A percentile compares a stretch with the other conserved stretches of the same genome.
phyloP scores from a whole-genome alignment of 2,113 vertebrate genomes.

The Platanista minor region DNA sequence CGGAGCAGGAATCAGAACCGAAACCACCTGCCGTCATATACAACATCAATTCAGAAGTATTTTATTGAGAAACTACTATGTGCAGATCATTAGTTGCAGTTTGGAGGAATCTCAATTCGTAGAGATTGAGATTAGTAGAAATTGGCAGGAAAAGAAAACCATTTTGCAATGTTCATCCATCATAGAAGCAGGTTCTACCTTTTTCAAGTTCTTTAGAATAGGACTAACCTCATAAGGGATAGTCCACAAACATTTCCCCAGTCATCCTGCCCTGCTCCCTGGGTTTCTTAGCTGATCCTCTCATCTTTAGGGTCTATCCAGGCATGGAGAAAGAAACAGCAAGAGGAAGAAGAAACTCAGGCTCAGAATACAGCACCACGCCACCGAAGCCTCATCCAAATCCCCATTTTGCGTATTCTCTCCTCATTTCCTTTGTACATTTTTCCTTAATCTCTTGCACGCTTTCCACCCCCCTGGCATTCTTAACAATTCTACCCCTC shows the following conservation, averaged over 20 bases:
- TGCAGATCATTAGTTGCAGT: background rate
- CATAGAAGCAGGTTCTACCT: background rate
- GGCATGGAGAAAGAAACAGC: background rate
- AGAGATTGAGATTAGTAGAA: background rate
- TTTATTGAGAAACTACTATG: background rate
- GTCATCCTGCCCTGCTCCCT: background rate
- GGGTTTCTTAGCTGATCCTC: background rate
- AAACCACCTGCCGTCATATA: background rate
- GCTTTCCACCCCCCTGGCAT: background rate
- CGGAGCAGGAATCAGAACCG: background rate
- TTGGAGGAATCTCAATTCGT: background rate
- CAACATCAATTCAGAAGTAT: background rate
- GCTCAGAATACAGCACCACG: background rate
- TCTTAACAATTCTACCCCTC: background rate
- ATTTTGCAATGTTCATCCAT: background rate
- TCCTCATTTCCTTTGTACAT: slow-evolving; percentile 23
- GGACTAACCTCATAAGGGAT: background rate
- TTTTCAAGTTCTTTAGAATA: background rate
- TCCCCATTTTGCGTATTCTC: background rate
- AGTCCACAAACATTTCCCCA: background rate
- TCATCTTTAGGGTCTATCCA: background rate
- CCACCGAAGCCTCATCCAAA: background rate
- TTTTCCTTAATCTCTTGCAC: slow-evolving; percentile 15
- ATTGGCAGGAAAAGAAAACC: background rate
- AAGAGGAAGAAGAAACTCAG: background rate